Percentiles rank a stretch among this genome's conserved stretches.
Evolutionary conservation across 2,113 vertebrate species (phyloP).

Genomic region (Antechinus flavipes): DNA sequence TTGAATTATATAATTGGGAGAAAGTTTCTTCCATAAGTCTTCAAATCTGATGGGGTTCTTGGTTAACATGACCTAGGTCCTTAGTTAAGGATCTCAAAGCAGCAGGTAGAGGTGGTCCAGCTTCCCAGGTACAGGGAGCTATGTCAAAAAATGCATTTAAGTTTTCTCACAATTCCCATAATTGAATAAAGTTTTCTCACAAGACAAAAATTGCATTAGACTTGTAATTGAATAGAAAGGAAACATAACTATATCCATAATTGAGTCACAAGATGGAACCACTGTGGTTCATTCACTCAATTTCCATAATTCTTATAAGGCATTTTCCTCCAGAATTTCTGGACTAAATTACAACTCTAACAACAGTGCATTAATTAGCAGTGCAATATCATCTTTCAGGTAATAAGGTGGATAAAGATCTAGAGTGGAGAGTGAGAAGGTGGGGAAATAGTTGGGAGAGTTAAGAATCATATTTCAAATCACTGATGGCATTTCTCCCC

Average conservation of each 20-base stretch:
- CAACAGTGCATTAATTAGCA: background rate
- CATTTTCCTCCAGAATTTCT: background rate
- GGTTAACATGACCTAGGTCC: background rate
- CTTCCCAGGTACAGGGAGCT: background rate
- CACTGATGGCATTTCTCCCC: background rate
- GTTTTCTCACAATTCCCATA: background rate
- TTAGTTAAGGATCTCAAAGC: background rate
- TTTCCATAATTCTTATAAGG: background rate
- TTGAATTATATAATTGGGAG: background rate
- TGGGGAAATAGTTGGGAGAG: background rate
- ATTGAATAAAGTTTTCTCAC: background rate
- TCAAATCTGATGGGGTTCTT: background rate
- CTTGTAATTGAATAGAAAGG: background rate
- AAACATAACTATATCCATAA: background rate
- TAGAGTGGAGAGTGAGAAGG: fast-evolving
- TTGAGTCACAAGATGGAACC: background rate
- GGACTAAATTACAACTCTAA: background rate
- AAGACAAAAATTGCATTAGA: background rate
- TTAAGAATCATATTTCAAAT: background rate
- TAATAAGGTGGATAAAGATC: background rate
- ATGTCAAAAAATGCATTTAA: background rate
- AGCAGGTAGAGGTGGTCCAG: background rate
- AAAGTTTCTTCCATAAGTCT: background rate
- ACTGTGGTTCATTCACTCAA: no score
- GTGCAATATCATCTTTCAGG: background rate